Evolutionary conservation across 2,797 vertebrate species (phyloP), one percentile per base, ranked within the genome.

Genomic region (Periophthalmus magnuspinnatus): DNA sequence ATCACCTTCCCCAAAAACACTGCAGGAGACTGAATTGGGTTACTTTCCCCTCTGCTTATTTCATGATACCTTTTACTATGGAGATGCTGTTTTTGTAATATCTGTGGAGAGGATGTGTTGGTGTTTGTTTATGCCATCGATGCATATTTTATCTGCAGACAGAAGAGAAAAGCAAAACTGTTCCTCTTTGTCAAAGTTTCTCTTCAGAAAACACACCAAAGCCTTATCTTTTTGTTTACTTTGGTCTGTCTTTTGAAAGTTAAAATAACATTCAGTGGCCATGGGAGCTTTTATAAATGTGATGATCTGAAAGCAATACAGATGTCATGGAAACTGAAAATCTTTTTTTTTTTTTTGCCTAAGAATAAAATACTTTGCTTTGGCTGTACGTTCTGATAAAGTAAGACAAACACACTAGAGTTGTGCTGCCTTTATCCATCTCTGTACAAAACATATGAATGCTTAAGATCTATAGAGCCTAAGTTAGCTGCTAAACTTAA

Each of bases 1-100:
- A 73, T 75, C 73, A 72, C 6, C 50, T 8, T 19, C 61, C 72
- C 69, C 70, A 32, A 56, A 74, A 81, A 80, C 62, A 65, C 75
- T 70, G 70, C 52, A 72, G 10, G n/a, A 65, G 65, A 65, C 32
- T 62, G 66, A 58, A 58, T 65, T 58, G 58, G 65, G 33, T 58
- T 65, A 67, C 54, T 67, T 68, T 70, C 36, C 61, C 41, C 65
- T 45, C 66, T 62, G 45, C 50, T 38, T 22, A 13, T 73, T 72
- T 71, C 54, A 69, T 76, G 78, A 77, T 65, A 75, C 32, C 33
- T 74, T 45, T 57, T 38, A 60, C 38, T 50, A 60, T 32, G 28
- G 61, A 78, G 32, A 61, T 3, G 6, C 50, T 67, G 38, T 64
- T 64, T 65, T 9, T 28, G 24, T 65, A 50, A 65, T 65, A 48